These are phyloP conservation scores for Iphiclides podalirius DNA, from an alignment of 2,888 invertebrate genomes.

Conservation along the genomic window DNA sequence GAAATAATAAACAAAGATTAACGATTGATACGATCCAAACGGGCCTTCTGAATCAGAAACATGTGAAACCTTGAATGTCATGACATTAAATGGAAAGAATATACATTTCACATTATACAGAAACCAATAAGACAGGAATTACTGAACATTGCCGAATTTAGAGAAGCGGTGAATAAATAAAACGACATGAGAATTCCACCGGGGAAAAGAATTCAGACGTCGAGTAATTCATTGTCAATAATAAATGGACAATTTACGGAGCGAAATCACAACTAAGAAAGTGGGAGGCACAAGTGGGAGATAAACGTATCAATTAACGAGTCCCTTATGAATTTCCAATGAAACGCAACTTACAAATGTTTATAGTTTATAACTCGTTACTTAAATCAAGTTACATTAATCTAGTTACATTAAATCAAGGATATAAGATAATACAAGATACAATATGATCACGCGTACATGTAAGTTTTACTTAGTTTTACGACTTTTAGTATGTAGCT, in stretches of 20 bases:
- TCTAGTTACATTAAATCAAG: too few relatives aligned
- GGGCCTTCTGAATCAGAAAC: too few relatives aligned
- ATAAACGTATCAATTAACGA: slow-evolving; percentile 35
- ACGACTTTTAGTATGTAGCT: too few relatives aligned
- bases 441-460: too few relatives aligned
- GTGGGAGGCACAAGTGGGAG: slow-evolving; percentile 29
- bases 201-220: slow-evolving; percentile 60
- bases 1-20: too few relatives aligned
- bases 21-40: too few relatives aligned
- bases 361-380: too few relatives aligned
- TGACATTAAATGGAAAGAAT: too few relatives aligned
- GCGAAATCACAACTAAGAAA: slow-evolving; percentile 44
- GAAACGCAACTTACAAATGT: not conserved
- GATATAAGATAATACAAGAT: not conserved
- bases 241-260: slow-evolving; percentile 62
- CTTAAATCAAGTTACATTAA: too few relatives aligned
- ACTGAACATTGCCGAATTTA: slow-evolving; percentile 51
- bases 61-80: too few relatives aligned
- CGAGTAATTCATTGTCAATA: slow-evolving; percentile 69
- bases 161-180: slow-evolving; percentile 61
- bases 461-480: too few relatives aligned
- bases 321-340: slow-evolving; percentile 24
- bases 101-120: not conserved
- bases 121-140: slow-evolving; percentile 34
- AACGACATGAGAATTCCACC: slow-evolving; percentile 53